Conservation (phyloP, 2,797 vertebrate genomes). For the Mastacembelus armatus region DNA sequence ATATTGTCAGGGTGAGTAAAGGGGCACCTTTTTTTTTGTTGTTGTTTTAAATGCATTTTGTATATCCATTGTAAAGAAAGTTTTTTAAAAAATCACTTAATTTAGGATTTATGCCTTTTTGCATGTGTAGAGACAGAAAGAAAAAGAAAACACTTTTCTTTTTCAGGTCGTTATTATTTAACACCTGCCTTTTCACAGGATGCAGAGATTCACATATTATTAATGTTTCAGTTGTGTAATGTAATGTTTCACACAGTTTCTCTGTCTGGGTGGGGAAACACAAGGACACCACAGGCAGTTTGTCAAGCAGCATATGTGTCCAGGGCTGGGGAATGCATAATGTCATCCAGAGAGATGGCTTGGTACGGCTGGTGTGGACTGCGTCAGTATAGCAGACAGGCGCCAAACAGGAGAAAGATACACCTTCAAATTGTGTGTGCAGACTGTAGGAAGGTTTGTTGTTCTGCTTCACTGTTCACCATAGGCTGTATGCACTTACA, state of each 20-base stretch:
- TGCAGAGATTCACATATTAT: slow-evolving; percentile 8
- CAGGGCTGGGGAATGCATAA: slow-evolving; percentile 71
- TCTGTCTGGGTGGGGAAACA: slow-evolving; percentile 50
- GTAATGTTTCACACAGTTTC: no score
- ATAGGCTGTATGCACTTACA: not conserved
- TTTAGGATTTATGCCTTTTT: slow-evolving; percentile 6
- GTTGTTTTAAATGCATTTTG: slow-evolving; percentile 1
- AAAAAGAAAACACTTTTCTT: not conserved
- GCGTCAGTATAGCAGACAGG: slow-evolving; percentile 57
- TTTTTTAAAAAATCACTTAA: not conserved
- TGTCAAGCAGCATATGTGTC: slow-evolving; percentile 74
- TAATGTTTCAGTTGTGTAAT: slow-evolving; percentile 23
- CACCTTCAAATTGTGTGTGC: slow-evolving; percentile 43
- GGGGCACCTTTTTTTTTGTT: slow-evolving; percentile 1
- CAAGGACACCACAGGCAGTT: slow-evolving; percentile 61
- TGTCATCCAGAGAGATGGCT: slow-evolving; percentile 76
- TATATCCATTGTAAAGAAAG: not conserved
- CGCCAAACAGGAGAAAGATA: slow-evolving; percentile 52
- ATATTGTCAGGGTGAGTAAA: slow-evolving; percentile 92
- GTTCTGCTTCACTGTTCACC: slow-evolving; percentile 27
- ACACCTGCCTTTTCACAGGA: not conserved
- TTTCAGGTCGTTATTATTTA: not conserved
- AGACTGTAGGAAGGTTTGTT: slow-evolving; percentile 30
- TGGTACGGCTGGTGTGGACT: slow-evolving; percentile 56
- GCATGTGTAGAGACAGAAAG: not conserved